These are phyloP conservation scores for Mirza zaza DNA, from an alignment of 2,113 vertebrate genomes.

Conservation along the genomic window DNA sequence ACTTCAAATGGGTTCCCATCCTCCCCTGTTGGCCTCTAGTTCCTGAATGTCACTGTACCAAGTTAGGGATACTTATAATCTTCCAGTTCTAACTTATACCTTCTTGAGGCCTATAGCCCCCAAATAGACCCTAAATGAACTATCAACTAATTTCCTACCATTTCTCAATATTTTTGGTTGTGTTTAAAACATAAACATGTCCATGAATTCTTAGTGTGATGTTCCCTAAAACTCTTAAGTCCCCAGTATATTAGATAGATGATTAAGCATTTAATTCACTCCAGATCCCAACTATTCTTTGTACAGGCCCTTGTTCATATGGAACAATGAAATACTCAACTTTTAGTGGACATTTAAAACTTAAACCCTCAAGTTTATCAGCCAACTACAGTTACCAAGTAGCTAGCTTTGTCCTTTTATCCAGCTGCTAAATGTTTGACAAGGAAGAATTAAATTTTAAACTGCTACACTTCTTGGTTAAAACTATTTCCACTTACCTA, in stretches of 20 bases:
- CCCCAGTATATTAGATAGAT: background rate
- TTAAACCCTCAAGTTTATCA: background rate
- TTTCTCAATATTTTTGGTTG: background rate
- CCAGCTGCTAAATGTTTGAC: constrained; percentile 15
- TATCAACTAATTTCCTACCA: constrained; percentile 15
- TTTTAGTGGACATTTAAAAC: constrained; percentile 30
- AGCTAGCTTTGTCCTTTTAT: background rate
- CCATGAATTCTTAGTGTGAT: constrained; percentile 11
- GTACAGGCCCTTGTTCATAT: background rate
- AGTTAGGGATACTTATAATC: background rate
- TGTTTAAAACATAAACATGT: constrained; percentile 46
- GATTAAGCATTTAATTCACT: constrained; percentile 37
- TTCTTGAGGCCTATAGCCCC: background rate
- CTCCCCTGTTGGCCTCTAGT: background rate
- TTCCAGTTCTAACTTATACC: background rate
- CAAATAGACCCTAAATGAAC: constrained; percentile 6
- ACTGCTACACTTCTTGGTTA: constrained; percentile 32
- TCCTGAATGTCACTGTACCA: background rate
- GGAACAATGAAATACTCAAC: background rate
- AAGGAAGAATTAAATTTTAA: constrained; percentile 43
- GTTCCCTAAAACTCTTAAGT: background rate
- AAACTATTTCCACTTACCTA: constrained; percentile 30
- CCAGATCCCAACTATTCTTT: background rate
- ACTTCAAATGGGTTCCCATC: background rate
- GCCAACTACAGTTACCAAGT: background rate